phyloP scores from a whole-genome alignment of 37 sponge, comb jelly and placozoan species.

The Tethya wilhelma region DNA sequence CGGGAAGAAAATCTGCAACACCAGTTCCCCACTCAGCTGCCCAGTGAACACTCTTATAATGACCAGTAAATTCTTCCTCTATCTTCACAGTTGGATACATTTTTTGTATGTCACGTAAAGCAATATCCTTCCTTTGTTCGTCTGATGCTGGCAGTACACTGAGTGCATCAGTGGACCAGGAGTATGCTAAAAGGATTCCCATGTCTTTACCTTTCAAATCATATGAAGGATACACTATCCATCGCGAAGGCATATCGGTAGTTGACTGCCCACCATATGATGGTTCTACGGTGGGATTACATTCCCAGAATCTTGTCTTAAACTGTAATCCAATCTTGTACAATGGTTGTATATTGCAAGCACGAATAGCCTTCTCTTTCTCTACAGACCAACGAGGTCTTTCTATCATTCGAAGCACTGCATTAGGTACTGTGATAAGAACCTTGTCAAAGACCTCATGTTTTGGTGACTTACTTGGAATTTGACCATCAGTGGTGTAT shows the following conservation, averaged over 20 bases:
- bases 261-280: not conserved
- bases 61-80: not conserved
- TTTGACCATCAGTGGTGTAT: not conserved
- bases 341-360: not conserved
- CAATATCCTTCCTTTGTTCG: not conserved
- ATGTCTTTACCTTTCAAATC: not conserved
- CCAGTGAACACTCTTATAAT: not conserved
- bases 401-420: not conserved
- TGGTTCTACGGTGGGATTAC: not conserved
- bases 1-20: not conserved
- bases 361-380: not conserved
- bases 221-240: not conserved
- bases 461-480: not conserved
- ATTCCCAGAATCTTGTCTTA: not conserved
- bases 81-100: not conserved
- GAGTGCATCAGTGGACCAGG: not conserved
- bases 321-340: not conserved
- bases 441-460: not conserved
- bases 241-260: not conserved
- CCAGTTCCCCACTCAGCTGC: not conserved
- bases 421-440: not conserved
- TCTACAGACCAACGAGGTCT: not conserved
- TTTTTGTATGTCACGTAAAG: not conserved
- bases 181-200: not conserved
- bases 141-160: not conserved